phyloP scores from a whole-genome alignment of 2,888 invertebrate species.

The Pollenia amentaria region DNA sequence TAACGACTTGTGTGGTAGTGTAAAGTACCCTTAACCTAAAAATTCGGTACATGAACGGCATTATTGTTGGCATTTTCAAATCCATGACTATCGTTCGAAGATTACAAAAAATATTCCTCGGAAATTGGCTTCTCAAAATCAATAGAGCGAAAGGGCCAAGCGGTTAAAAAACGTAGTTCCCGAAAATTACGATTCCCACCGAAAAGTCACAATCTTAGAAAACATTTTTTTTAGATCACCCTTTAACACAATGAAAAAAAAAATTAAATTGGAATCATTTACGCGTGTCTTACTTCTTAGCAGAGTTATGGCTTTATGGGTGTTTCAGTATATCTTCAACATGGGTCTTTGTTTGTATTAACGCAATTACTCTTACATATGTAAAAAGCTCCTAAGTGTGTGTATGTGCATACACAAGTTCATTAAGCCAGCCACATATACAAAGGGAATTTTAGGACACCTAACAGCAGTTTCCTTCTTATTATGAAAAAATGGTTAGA shows the following conservation, averaged over 20 bases:
- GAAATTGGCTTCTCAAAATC: too few relatives aligned
- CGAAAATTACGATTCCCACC: neutral
- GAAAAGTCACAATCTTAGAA: neutral
- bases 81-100: too few relatives aligned
- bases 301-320: slow-evolving; percentile 44
- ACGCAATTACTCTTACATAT: neutral
- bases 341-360: slow-evolving; percentile 11
- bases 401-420: neutral
- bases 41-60: too few relatives aligned
- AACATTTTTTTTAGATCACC: too few relatives aligned
- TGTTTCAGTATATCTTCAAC: slow-evolving; percentile 33
- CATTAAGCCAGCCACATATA: slow-evolving; percentile 32
- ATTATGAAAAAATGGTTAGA: neutral
- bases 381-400: neutral
- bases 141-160: too few relatives aligned
- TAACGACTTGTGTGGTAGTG: too few relatives aligned
- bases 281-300: slow-evolving; percentile 59
- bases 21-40: too few relatives aligned
- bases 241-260: neutral
- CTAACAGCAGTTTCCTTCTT: neutral
- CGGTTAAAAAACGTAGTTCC: too few relatives aligned
- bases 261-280: slow-evolving; percentile 33
- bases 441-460: slow-evolving; percentile 19
- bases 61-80: too few relatives aligned
- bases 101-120: too few relatives aligned